Evolutionary conservation across 2,797 vertebrate genomes (phyloP).

Genomic region (Esox masquinongy): DNA sequence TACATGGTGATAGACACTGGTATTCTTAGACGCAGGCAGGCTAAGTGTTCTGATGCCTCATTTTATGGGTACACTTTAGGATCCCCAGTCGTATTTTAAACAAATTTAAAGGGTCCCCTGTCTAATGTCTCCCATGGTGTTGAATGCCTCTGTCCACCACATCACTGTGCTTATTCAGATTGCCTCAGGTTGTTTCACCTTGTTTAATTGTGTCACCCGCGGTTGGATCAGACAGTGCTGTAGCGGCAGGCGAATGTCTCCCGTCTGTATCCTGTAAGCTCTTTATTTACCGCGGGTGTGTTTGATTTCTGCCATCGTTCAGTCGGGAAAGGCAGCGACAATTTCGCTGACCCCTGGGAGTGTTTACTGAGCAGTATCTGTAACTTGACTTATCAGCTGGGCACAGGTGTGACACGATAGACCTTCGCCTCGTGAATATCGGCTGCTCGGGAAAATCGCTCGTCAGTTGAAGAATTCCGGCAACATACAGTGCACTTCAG

Average conservation of each 20-base stretch:
- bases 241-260: background rate
- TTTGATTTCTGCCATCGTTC: slow-evolving; percentile 28
- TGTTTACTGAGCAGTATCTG: slow-evolving; percentile 33
- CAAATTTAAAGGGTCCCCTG: background rate
- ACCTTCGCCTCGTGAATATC: slow-evolving; percentile 54
- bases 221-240: background rate
- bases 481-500: background rate
- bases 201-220: background rate
- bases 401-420: slow-evolving; percentile 48
- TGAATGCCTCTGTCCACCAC: background rate
- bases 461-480: slow-evolving; percentile 30
- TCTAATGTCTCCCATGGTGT: background rate
- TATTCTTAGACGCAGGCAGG: background rate
- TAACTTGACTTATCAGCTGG: background rate
- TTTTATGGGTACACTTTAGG: background rate
- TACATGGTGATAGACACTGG: background rate
- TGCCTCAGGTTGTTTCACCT: background rate
- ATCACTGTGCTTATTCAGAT: background rate
- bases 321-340: slow-evolving; percentile 21
- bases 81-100: too few relatives aligned
- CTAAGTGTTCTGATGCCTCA: background rate
- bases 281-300: slow-evolving; percentile 16
- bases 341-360: slow-evolving; percentile 3
- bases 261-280: background rate
- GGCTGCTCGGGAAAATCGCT: slow-evolving; percentile 44